Evolutionary conservation across 2,888 invertebrate species (phyloP), one percentile per base, ranked within the genome.

Genomic region (Chaetogeoica ovagalla): DNA sequence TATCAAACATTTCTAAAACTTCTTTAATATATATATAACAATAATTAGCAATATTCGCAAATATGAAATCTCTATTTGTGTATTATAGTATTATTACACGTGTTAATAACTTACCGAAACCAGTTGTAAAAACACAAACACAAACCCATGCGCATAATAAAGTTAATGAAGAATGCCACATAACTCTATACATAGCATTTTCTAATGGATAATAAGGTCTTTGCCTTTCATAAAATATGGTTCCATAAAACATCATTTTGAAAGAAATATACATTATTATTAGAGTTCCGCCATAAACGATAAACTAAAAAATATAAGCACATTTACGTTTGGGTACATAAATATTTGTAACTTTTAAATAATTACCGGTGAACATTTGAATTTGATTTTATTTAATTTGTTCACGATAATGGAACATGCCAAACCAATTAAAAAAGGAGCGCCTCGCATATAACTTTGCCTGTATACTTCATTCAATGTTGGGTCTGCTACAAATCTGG

Each of bases 381-480:
- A 11, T 43, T 75, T 75, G 1, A 15, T 66, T 43, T 57, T 17
- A 5, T 66, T 66, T 6, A 75, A 57, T 21, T 55, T 66, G 19
- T 57, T 19, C 6, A 66, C 23, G 6, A 66, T 21, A 9, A 75
- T 19, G n/a, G 21, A 6, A 15, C 2, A 1, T n/a, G 52, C 52
- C 30, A 73, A 52, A 48, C 73, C 73, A 13, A 13, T 21, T 11
- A 74, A 74, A 48, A 55, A 74, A 6, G 74, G 65, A 1, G 9
- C 37, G 8, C 19, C 55, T 65, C 74, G 17, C 63, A 65, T 63
- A 19, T 74, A 74, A 65, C 74, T 74, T 15, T 55, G 21, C 55
- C 74, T 74, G 37, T 74, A 74, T 1, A 21, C 5, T 39, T 62
- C n/a, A 62, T 62, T 73, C 30, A 73, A 73, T 11, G 62, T 23